Conservation (phyloP, 2,888 invertebrate genomes). For the Hydroisotoma schaefferi region DNA sequence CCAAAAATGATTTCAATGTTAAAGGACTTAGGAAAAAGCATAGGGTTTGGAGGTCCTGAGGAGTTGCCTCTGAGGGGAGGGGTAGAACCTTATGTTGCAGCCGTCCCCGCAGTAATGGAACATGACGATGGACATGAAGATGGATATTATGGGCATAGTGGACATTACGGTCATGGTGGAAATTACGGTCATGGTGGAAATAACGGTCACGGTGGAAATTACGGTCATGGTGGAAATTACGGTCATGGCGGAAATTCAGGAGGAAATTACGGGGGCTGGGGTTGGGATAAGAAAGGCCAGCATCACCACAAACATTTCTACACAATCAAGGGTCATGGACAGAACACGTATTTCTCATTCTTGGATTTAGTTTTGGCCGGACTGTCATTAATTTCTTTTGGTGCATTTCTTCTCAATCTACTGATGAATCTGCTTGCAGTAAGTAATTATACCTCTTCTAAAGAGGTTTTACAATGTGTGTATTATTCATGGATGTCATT, state of each 20-base stretch:
- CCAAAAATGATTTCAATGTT: slow-evolving; percentile 5
- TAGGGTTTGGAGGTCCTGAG: not conserved
- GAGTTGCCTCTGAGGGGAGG: slow-evolving; percentile 10
- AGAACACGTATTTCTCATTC: slow-evolving; percentile 10
- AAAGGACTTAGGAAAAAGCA: not conserved
- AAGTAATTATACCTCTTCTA: too few species aligned
- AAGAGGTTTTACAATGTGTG: too few species aligned
- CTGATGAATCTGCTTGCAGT: slow-evolving; percentile 28
- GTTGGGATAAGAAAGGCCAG: slow-evolving; percentile 12
- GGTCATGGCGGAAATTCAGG: too few species aligned
- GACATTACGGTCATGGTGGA: too few species aligned
- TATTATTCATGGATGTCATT: too few species aligned
- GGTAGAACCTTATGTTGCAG: not conserved
- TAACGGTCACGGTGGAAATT: too few species aligned
- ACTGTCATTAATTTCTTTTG: slow-evolving; percentile 28
- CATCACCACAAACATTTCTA: not conserved
- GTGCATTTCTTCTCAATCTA: slow-evolving; percentile 33
- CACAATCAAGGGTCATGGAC: slow-evolving; percentile 3
- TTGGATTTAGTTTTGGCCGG: slow-evolving; percentile 22
- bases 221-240: too few species aligned
- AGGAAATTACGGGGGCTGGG: slow-evolving; percentile 14
- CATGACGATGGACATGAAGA: too few species aligned
- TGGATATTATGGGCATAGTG: too few species aligned
- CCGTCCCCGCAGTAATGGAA: too few species aligned
- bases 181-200: too few species aligned